Base-by-base conservation (phyloP, 2,888 invertebrate species). In the Eubasilissa splendida region DNA sequence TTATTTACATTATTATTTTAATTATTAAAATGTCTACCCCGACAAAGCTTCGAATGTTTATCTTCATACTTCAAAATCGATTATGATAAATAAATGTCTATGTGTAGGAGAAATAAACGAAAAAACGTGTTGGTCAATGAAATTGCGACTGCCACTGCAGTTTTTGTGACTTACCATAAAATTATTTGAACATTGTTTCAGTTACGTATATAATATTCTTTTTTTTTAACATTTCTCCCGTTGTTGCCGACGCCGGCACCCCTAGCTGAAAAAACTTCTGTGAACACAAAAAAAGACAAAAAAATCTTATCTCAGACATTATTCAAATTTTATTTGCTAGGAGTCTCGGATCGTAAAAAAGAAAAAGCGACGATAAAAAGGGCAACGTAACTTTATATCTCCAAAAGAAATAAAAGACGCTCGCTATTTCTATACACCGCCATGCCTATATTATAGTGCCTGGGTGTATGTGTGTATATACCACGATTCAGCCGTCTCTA, bases 311-410 rank as follows among this genome's bases (percentile, higher is more conserved):
- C 70, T 53, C 22, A 9, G 53, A 54, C 70, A 11, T 54, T 70
- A 70, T 70, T 70, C 70, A 70, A 68, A 54, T 70, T 70, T 70
- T 70, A 70, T 70, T 70, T 70, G 68, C 50, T 68, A 53, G 53
- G 14, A 53, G 70, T 70, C 70, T 70, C 70, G 70, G 53, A 52
- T 54, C 70, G 70, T 70, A 70, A 70, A 70, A 54, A 31, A 54
- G 22, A 52, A 70, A 70, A 70, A 14, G 33, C 31, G 70, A 54
- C 14, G 54, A 70, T 70, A 70, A 70, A 68, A 70, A 70, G 53
- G 22, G 54, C 22, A 22, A 53, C 10, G 31, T 53, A 70, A 70
- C 54, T 70, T 70, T 70, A 70, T 70, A 54, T 70, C 54, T 70
- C 54, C 70, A 22, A 53, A 54, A 31, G 53, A 31, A 70, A 53